Evolutionary conservation across 2,113 vertebrate genomes (phyloP), one percentile per base, ranked within the genome.

Genomic region (Chlorodrepanis virens): DNA sequence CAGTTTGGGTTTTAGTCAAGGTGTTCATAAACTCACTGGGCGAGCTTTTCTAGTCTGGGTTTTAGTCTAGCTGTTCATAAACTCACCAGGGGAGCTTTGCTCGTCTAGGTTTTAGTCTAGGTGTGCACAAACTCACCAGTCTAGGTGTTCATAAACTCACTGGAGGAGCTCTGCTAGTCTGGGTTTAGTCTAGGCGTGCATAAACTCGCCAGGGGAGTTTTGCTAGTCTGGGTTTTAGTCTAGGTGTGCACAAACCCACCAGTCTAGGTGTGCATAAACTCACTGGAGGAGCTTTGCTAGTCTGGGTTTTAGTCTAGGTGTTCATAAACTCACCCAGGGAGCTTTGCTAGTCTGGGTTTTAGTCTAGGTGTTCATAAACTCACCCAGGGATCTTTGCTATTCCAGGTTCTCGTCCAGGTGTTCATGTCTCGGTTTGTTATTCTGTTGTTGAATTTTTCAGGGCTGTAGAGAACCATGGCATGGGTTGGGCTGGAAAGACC

Each of bases 401-500:
- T 20, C 18, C 31, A 11, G 12, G 19, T 57, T 59, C 16, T 35
- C 5, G 10, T 16, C 56, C 4, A 35, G 56, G 56, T 35, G 56
- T 59, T 24, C 14, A 24, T 37, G 15, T 24, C 29, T 69, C 24
- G 20, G 25, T 15, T 9, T 50, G 0, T 40, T 31, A 1, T 2
- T 45, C 31, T n/a, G 4, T 6, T 14, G 2, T 1, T 67, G 44
- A 5, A 1, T 24, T 63, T 57, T 29, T 31, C 22, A 22, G 14
- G 0, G 6, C 8, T 14, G 14, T 9, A 1, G 18, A 9, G 25
- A 42, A 16, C 16, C n/a, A 0, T 13, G 40, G 63, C 13, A 54
- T 42, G 70, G 25, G 14, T 59, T 67, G 75, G 49, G 57, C 5
- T 64, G 78, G 60, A 29, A 39, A n/a, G 17, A 53, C 3, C 11